Conservation (phyloP, 1,140 invertebrate species). For the Tachypleus tridentatus region DNA sequence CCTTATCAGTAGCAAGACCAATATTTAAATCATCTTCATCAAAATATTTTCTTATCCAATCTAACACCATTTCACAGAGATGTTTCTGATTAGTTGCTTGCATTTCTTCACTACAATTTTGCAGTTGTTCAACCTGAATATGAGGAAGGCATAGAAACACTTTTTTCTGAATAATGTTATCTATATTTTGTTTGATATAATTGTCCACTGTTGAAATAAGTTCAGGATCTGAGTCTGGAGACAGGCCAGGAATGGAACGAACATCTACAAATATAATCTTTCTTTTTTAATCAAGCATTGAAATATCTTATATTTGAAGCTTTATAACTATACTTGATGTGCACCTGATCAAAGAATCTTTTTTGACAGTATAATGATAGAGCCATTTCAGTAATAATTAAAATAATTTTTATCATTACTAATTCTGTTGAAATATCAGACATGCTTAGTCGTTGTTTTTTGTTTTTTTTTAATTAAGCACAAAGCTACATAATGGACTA, state of each 20-base stretch:
- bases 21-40: constrained; percentile 37
- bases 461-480: too few relatives aligned
- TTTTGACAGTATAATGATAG: too few relatives aligned
- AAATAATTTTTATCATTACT: too few relatives aligned
- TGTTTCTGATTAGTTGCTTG: constrained; percentile 36
- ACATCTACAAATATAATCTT: constrained; percentile 35
- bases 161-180: constrained; percentile 42
- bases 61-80: constrained; percentile 51
- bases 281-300: too few relatives aligned
- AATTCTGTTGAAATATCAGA: not conserved
- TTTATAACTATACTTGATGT: too few relatives aligned
- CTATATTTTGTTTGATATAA: constrained; percentile 56
- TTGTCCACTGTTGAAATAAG: constrained; percentile 50
- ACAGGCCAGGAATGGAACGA: constrained; percentile 51
- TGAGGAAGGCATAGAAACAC: constrained; percentile 47
- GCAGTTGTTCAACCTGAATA: constrained; percentile 51
- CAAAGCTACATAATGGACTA: too few relatives aligned
- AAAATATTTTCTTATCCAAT: constrained; percentile 47
- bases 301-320: too few relatives aligned
- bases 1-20: constrained; percentile 40
- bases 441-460: not conserved
- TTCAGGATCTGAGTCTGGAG: constrained; percentile 39
- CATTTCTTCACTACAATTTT: constrained; percentile 49
- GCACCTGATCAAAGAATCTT: too few relatives aligned
- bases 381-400: too few relatives aligned